Conservation (phyloP, 2,797 vertebrate genomes). For the Lutjanus argentimaculatus region DNA sequence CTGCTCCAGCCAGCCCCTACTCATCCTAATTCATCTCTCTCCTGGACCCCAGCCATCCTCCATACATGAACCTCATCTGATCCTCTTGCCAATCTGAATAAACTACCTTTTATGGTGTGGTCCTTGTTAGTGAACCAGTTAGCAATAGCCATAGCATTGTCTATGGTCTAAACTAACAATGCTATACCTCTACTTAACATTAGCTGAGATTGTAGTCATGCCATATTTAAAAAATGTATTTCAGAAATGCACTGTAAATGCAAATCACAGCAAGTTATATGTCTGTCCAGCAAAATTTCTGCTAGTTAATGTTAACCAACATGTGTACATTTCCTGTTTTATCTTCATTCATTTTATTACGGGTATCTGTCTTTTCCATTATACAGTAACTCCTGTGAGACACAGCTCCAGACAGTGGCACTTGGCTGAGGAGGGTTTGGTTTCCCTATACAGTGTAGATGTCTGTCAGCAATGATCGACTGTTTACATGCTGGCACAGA, state of each 20-base stretch:
- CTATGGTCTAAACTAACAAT: not conserved
- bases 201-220: not conserved
- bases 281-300: not conserved
- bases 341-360: not conserved
- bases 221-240: not conserved
- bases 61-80: no score
- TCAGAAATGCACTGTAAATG: not conserved
- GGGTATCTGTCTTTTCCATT: not conserved
- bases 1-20: no score
- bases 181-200: not conserved
- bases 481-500: slow-evolving; percentile 20
- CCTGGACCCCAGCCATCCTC: no score
- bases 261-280: not conserved
- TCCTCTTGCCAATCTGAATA: no score
- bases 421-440: not conserved
- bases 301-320: not conserved
- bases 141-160: not conserved
- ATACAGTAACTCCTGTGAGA: slow-evolving; percentile 2
- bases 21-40: no score
- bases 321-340: slow-evolving; percentile 2
- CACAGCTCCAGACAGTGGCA: slow-evolving; percentile 7
- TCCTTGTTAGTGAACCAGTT: no score
- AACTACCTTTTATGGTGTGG: no score
- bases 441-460: slow-evolving; percentile 4
- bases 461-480: slow-evolving; percentile 22